phyloP scores from a whole-genome alignment of 2,797 vertebrate species.

The Danio tinwini region DNA sequence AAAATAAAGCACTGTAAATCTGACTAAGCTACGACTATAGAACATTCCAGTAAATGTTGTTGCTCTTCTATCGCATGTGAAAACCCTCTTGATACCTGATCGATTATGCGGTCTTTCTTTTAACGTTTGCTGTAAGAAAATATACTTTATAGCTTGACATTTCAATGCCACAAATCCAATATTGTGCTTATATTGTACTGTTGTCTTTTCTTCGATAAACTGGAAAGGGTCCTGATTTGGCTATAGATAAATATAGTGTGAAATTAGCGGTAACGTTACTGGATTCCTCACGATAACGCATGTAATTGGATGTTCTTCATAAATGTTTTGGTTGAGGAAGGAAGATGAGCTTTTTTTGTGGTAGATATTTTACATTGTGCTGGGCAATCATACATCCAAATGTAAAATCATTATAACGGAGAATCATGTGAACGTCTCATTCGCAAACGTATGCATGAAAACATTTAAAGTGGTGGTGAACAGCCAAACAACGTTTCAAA shows the following conservation, averaged over 20 bases:
- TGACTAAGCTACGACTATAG: conserved; percentile 29
- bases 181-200: conserved; percentile 56
- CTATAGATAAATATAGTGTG: conserved; percentile 71
- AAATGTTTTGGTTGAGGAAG: conserved; percentile 71
- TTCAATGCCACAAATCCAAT: conserved; percentile 45
- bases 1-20: conserved; percentile 69
- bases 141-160: conserved; percentile 20
- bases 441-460: conserved; percentile 53
- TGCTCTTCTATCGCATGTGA: conserved; percentile 7
- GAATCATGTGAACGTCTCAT: background rate
- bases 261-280: conserved; percentile 70
- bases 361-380: conserved; percentile 63
- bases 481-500: background rate
- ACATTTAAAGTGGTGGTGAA: background rate
- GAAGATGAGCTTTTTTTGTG: conserved; percentile 63
- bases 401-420: background rate
- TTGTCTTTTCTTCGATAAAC: conserved; percentile 45
- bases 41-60: conserved; percentile 39
- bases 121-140: conserved; percentile 27
- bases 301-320: conserved; percentile 69
- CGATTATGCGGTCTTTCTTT: background rate
- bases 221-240: conserved; percentile 65
- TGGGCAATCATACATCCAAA: conserved; percentile 50
- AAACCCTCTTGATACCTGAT: conserved; percentile 23
- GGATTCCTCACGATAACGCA: conserved; percentile 72